A percentile compares a stretch with the other conserved stretches of the same genome.
phyloP scores from a whole-genome alignment of 2,888 invertebrate genomes.

The Ormyrus nitidulus region DNA sequence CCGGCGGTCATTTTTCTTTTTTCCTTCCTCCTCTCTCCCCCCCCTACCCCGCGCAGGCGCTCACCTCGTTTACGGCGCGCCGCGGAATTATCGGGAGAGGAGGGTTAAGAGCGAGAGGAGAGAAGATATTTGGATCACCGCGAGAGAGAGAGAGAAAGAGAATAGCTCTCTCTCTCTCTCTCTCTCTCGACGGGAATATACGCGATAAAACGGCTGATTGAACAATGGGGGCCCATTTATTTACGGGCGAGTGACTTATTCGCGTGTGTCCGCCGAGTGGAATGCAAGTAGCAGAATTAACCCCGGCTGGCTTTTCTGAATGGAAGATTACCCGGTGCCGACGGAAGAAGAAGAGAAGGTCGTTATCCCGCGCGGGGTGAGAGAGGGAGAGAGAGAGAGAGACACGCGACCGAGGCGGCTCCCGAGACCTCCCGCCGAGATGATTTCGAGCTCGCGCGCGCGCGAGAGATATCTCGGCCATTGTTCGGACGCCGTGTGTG shows the following conservation, averaged over 20 bases:
- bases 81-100: conserved; percentile 20
- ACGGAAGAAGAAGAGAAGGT: conserved; percentile 46
- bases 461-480: too few relatives aligned
- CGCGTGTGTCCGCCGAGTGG: conserved; percentile 63
- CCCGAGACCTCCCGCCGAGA: conserved; percentile 51
- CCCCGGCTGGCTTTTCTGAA: conserved; percentile 67
- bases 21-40: too few relatives aligned
- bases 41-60: background rate
- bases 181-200: conserved; percentile 4
- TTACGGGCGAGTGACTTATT: conserved; percentile 59
- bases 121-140: conserved; percentile 39
- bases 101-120: too few relatives aligned
- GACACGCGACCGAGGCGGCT: conserved; percentile 43
- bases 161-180: conserved; percentile 14
- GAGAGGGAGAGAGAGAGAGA: background rate
- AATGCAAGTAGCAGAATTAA: conserved; percentile 66
- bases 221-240: conserved; percentile 63
- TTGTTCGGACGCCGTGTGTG: conserved; percentile 10
- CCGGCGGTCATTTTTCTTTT: background rate
- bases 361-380: conserved; percentile 39
- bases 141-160: background rate
- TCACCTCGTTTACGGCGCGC: conserved; percentile 15
- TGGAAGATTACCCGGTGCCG: conserved; percentile 61
- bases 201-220: conserved; percentile 56
- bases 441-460: conserved; percentile 46